phyloP scores from a whole-genome alignment of 2,888 invertebrate genomes.

The Brenthis daphne region DNA sequence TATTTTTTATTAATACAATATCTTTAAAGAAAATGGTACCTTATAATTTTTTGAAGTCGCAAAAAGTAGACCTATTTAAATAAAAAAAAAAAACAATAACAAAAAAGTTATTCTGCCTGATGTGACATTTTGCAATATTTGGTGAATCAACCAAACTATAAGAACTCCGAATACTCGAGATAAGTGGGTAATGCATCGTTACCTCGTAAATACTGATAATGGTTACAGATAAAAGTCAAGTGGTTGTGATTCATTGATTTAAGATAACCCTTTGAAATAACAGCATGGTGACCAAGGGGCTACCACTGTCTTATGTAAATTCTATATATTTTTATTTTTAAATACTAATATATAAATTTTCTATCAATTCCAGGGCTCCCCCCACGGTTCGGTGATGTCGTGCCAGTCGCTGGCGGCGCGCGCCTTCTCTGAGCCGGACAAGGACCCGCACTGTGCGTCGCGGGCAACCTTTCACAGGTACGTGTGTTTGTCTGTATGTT shows the following conservation, averaged over 20 bases:
- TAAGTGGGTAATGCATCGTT: conserved; percentile 28
- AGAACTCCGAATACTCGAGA: conserved; percentile 14
- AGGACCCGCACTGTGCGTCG: conserved; percentile 61
- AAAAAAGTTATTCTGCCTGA: too few species aligned
- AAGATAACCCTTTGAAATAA: not conserved
- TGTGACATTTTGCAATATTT: too few species aligned
- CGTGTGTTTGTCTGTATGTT: not conserved
- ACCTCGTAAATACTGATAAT: conserved; percentile 27
- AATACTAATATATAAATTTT: not conserved
- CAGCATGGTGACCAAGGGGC: too few species aligned
- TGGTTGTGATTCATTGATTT: conserved; percentile 21
- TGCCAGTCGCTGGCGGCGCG: conserved; percentile 78
- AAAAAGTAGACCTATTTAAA: too few species aligned
- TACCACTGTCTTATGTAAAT: too few species aligned
- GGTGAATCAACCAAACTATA: too few species aligned
- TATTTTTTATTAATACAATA: too few species aligned
- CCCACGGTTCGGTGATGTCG: conserved; percentile 80
- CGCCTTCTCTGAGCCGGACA: conserved; percentile 71
- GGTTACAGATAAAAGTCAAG: conserved; percentile 7
- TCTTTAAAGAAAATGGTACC: too few species aligned
- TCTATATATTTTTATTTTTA: not conserved
- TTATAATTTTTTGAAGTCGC: too few species aligned
- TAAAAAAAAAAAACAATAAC: too few species aligned
- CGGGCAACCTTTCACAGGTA: conserved; percentile 67
- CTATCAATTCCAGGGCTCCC: conserved; percentile 64